phyloP scores from a whole-genome alignment of 2,797 vertebrate species.

The Notoglanidium macrostoma region DNA sequence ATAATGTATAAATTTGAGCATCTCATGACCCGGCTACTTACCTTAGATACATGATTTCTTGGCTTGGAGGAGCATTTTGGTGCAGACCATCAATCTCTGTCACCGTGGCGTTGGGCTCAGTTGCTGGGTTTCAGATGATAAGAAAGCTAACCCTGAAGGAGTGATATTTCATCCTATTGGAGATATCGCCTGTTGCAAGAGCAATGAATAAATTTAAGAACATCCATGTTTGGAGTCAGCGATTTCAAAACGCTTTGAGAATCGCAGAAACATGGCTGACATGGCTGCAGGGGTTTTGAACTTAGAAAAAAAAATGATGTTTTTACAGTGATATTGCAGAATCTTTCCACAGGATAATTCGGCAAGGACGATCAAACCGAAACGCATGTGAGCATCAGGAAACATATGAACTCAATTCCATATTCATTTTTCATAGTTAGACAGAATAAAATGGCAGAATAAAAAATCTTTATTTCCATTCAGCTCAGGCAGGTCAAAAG shows the following conservation, averaged over 20 bases:
- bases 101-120: background rate
- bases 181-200: slow-evolving; percentile 8
- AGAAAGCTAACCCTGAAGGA: slow-evolving; percentile 3
- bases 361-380: background rate
- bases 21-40: background rate
- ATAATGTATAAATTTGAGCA: background rate
- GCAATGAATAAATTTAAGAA: slow-evolving; percentile 26
- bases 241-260: background rate
- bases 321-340: background rate
- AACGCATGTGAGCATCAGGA: background rate
- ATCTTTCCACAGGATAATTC: background rate
- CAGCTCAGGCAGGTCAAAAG: background rate
- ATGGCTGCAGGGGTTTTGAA: background rate
- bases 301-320: too few relatives aligned
- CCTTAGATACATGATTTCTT: background rate
- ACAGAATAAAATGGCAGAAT: background rate
- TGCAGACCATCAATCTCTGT: slow-evolving; percentile 4
- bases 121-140: background rate
- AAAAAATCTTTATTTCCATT: background rate
- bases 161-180: slow-evolving; percentile 12
- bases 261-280: background rate
- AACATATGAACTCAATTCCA: background rate
- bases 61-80: background rate
- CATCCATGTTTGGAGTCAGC: slow-evolving; percentile 10
- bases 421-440: background rate